phyloP scores from a whole-genome alignment of 1,140 invertebrate genomes.

The Brachionus calyciflorus region DNA sequence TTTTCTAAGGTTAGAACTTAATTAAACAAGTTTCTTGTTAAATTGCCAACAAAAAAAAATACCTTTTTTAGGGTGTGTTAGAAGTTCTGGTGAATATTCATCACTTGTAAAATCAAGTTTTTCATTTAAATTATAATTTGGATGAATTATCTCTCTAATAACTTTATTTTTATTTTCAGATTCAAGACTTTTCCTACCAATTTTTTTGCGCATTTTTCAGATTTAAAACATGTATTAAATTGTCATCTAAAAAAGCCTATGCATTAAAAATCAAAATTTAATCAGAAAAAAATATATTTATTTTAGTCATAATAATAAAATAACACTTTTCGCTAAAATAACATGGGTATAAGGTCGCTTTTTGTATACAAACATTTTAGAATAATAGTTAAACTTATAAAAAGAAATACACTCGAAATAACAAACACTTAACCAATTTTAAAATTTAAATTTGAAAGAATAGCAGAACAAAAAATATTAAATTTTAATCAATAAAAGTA shows the following conservation, averaged over 20 bases:
- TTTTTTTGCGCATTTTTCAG: background rate
- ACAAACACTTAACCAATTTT: no score
- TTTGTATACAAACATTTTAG: background rate
- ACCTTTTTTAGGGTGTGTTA: background rate
- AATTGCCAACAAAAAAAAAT: no score
- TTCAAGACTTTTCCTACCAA: background rate
- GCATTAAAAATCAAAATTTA: background rate
- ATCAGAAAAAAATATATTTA: background rate
- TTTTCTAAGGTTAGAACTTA: no score
- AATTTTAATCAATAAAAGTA: no score
- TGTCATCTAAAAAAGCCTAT: background rate
- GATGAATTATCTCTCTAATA: background rate
- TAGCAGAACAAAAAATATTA: no score
- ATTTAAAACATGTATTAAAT: background rate
- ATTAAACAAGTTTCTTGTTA: no score
- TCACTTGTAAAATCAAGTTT: background rate
- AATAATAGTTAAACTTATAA: no score
- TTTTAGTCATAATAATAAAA: no score
- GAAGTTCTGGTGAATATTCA: background rate
- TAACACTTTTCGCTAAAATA: no score
- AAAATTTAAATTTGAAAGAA: no score
- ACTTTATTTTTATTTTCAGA: background rate
- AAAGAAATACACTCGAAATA: no score
- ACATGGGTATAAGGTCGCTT: no score
- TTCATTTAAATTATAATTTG: background rate